Conservation (phyloP, 2,797 vertebrate species). For the Nasua narica region DNA sequence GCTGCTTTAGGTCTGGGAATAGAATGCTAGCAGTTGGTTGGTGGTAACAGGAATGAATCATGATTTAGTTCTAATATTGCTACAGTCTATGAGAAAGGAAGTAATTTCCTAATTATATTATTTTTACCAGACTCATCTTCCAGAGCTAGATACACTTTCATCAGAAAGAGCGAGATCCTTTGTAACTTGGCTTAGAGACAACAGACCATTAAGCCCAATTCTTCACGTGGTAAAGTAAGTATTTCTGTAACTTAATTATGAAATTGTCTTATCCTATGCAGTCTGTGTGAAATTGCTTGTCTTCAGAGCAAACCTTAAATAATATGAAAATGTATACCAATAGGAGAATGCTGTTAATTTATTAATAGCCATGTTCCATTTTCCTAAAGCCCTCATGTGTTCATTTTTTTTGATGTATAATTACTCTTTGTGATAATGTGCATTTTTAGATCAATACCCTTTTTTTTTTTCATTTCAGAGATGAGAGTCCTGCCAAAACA, state of each 20-base stretch:
- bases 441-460: constrained; percentile 1
- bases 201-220: constrained; percentile 88
- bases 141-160: constrained; percentile 90
- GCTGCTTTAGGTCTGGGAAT: neutral
- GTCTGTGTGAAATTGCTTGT: neutral
- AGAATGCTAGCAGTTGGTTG: neutral
- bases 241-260: neutral
- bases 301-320: neutral
- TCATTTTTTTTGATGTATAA: neutral
- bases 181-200: constrained; percentile 95
- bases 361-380: neutral
- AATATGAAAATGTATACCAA: neutral
- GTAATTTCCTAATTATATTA: constrained; percentile 15
- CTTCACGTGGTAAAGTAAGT: constrained; percentile 94
- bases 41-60: neutral
- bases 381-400: neutral
- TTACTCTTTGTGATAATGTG: neutral
- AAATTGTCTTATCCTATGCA: neutral
- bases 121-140: constrained; percentile 89
- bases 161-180: constrained; percentile 92
- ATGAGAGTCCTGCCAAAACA: constrained; percentile 89
- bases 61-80: neutral
- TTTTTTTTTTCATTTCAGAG: constrained; percentile 83
- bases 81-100: neutral
- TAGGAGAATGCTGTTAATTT: neutral